These are phyloP conservation scores for Emydocephalus ijimae DNA, from an alignment of 2,113 vertebrate genomes.

Conservation along the genomic window DNA sequence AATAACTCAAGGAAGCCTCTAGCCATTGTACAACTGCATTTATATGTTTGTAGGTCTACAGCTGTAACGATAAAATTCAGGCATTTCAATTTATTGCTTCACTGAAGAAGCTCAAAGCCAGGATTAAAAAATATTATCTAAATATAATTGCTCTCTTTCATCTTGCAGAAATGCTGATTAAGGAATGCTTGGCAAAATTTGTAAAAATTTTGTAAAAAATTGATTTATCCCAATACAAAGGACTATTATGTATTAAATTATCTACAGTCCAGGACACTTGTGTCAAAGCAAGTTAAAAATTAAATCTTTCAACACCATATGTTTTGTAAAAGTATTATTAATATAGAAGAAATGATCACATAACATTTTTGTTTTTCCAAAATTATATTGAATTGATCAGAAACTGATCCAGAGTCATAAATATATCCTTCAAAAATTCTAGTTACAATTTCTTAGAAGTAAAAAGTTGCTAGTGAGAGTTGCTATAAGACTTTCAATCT, in stretches of 20 bases:
- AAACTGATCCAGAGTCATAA: conserved; percentile 55
- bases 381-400: conserved; percentile 53
- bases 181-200: background rate
- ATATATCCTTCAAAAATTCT: conserved; percentile 42
- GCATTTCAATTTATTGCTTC: background rate
- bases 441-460: conserved; percentile 44
- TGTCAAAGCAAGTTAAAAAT: conserved; percentile 26
- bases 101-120: background rate
- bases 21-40: background rate
- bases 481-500: conserved; percentile 40
- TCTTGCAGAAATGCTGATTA: background rate
- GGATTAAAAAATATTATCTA: background rate
- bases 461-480: conserved; percentile 46
- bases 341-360: conserved; percentile 49
- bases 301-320: conserved; percentile 37
- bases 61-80: background rate
- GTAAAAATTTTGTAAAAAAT: background rate
- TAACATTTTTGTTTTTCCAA: conserved; percentile 59
- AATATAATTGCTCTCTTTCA: background rate
- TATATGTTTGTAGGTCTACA: background rate
- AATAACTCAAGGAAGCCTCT: background rate
- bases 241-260: background rate
- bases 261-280: background rate
- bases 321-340: conserved; percentile 56
- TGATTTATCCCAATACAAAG: background rate